phyloP scores from a whole-genome alignment of 2,113 vertebrate species.

The Pseudolaguvia tuberculata region DNA sequence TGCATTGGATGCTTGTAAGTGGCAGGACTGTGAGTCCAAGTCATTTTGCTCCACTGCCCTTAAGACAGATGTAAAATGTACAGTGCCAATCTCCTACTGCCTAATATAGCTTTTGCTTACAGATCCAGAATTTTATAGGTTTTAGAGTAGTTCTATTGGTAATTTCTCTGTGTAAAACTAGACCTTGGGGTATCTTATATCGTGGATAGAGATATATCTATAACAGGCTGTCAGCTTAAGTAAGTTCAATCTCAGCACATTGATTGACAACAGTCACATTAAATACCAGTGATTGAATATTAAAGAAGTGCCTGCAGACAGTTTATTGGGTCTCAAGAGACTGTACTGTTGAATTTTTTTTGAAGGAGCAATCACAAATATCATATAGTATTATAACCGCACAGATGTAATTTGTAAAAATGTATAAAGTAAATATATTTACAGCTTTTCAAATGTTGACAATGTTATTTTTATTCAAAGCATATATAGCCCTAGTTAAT shows the following conservation, averaged over 20 bases:
- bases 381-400: not conserved
- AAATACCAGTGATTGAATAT: not conserved
- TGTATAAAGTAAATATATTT: not conserved
- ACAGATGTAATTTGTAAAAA: not conserved
- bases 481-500: not conserved
- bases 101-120: slow-evolving; percentile 17
- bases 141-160: not conserved
- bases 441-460: not conserved
- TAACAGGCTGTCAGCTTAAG: not conserved
- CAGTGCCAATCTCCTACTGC: slow-evolving; percentile 25
- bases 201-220: not conserved
- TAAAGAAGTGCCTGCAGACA: not conserved
- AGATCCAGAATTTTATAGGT: not conserved
- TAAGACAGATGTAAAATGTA: slow-evolving; percentile 45
- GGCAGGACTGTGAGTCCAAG: slow-evolving; percentile 61
- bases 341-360: not conserved
- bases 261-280: too few species aligned
- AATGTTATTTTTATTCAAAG: not conserved
- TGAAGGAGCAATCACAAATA: not conserved
- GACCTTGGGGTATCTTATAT: slow-evolving; percentile 6
- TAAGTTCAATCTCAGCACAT: slow-evolving; percentile 3
- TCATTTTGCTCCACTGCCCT: slow-evolving; percentile 30
- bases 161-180: not conserved
- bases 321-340: not conserved
- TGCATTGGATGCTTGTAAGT: slow-evolving; percentile 70